Evolutionary conservation across 53 echinoderm and acorn worm genomes (phyloP).

Genomic region (Apostichopus leukothele): DNA sequence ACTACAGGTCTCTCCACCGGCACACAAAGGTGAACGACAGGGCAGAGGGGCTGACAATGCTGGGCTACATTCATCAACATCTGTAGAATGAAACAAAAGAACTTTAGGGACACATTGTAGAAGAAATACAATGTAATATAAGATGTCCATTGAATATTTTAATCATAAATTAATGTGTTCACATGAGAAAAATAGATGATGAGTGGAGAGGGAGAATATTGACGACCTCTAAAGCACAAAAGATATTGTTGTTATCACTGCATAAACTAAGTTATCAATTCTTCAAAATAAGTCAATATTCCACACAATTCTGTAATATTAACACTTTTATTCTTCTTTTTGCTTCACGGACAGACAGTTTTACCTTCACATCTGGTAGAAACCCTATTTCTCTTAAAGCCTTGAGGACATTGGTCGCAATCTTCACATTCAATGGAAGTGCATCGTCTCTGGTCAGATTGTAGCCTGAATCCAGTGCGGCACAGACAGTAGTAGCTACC

Average conservation of each 20-base stretch:
- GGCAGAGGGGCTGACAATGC: slow-evolving; percentile 57
- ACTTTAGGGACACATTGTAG: no score
- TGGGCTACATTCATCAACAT: slow-evolving; percentile 74
- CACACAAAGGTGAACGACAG: slow-evolving; percentile 63
- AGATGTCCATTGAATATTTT: no score
- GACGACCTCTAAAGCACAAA: no score
- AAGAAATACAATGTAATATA: no score
- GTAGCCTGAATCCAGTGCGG: slow-evolving; percentile 70
- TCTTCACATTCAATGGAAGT: slow-evolving; percentile 51
- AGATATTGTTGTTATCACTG: no score
- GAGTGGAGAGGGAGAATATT: no score
- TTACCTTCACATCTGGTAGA: slow-evolving; percentile 63
- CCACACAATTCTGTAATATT: neutral
- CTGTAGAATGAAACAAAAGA: slow-evolving; percentile 36
- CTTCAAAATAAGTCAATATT: neutral
- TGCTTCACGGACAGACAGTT: neutral
- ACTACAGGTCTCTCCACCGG: slow-evolving; percentile 54
- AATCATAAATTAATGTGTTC: no score
- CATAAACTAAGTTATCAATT: neutral
- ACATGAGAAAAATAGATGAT: no score
- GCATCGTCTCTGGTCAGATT: slow-evolving; percentile 70
- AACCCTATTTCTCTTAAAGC: slow-evolving; percentile 56
- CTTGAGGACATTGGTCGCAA: slow-evolving; percentile 70
- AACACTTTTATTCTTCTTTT: neutral
- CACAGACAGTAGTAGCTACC: slow-evolving; percentile 90